These are phyloP conservation scores for Drosophila pseudoananassae DNA, from an alignment of 1,140 invertebrate genomes.

Conservation along the genomic window DNA sequence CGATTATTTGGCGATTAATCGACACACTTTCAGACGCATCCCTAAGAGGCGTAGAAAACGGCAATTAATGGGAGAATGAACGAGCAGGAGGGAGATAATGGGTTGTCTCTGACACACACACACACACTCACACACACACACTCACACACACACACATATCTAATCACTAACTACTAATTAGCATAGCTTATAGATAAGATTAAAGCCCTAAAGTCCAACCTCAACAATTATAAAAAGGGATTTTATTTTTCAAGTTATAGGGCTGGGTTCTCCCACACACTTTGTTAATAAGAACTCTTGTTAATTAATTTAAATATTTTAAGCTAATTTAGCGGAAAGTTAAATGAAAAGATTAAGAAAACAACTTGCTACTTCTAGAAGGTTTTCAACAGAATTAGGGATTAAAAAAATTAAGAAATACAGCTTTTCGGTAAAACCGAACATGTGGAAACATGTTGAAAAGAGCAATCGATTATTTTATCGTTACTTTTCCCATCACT, in stretches of 20 bases:
- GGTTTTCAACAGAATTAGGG: slow-evolving; percentile 1
- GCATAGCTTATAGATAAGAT: slow-evolving; percentile 31
- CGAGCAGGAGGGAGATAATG: background rate
- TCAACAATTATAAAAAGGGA: too few species aligned
- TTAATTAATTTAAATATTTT: too few species aligned
- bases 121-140: slow-evolving; percentile 3
- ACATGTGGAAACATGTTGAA: slow-evolving; percentile 1
- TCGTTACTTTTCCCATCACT: background rate
- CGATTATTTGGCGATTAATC: background rate
- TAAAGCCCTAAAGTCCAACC: slow-evolving; percentile 18
- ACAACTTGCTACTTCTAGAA: background rate
- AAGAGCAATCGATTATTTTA: slow-evolving; percentile 8
- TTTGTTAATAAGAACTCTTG: slow-evolving; percentile 16
- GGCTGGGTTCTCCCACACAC: slow-evolving; percentile 6
- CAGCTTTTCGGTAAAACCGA: slow-evolving; percentile 13
- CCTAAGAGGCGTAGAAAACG: background rate
- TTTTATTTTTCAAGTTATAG: too few species aligned
- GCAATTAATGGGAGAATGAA: background rate
- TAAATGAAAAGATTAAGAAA: background rate
- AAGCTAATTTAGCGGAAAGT: too few species aligned
- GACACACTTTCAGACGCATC: background rate
- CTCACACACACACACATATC: slow-evolving; percentile 2
- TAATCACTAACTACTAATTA: slow-evolving; percentile 37
- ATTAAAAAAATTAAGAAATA: slow-evolving; percentile 21
- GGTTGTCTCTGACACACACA: slow-evolving; percentile 1